phyloP scores from a whole-genome alignment of 2,113 vertebrate species.

The Penelope pileata region DNA sequence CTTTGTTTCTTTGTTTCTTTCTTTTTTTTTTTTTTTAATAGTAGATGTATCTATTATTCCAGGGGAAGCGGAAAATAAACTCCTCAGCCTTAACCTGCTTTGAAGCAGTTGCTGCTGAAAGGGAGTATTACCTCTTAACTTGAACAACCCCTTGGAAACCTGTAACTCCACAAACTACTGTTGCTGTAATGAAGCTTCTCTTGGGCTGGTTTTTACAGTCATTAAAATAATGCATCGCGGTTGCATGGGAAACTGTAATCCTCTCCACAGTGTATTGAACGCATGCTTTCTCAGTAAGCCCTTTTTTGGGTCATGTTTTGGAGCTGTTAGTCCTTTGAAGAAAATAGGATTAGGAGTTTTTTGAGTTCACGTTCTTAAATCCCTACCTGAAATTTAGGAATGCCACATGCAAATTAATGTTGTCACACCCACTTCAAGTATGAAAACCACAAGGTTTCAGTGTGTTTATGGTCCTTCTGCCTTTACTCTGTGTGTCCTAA shows the following conservation, averaged over 20 bases:
- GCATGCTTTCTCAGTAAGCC: background rate
- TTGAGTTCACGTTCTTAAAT: background rate
- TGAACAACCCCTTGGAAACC: background rate
- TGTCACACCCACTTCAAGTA: background rate
- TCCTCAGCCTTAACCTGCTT: background rate
- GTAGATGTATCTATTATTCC: background rate
- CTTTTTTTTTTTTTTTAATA: background rate
- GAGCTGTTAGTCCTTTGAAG: background rate
- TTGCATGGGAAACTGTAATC: slow-evolving; percentile 35
- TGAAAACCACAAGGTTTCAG: background rate
- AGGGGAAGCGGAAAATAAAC: too few relatives aligned
- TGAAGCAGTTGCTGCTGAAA: background rate
- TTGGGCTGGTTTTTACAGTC: background rate
- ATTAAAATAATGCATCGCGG: background rate
- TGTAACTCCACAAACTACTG: background rate
- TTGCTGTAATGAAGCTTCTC: background rate
- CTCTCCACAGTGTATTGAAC: background rate
- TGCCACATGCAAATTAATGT: background rate
- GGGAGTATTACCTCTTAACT: background rate
- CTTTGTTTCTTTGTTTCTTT: background rate
- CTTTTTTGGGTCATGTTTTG: background rate
- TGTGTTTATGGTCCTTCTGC: background rate
- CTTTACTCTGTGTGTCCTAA: background rate
- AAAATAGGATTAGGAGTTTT: background rate
- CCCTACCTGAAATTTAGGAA: background rate